phyloP scores from a whole-genome alignment of 2,888 invertebrate genomes.

The Chrysolina oricalcia region DNA sequence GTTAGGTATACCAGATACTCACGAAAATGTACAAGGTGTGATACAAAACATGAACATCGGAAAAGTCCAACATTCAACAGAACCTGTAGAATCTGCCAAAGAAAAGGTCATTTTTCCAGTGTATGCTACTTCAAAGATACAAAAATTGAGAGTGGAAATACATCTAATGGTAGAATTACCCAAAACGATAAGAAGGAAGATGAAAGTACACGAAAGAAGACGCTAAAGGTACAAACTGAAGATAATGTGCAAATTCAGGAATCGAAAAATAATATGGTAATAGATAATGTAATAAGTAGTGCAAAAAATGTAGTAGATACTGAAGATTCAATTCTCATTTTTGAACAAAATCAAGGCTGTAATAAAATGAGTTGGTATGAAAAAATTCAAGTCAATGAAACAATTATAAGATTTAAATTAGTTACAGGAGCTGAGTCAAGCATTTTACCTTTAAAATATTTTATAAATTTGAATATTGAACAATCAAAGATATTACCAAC shows the following conservation, averaged over 20 bases:
- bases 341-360: too few relatives aligned
- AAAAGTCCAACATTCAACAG: conserved; percentile 22
- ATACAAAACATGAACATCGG: not conserved
- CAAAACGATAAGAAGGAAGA: conserved; percentile 3
- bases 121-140: conserved; percentile 17
- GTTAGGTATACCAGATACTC: not conserved
- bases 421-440: not conserved
- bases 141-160: not conserved
- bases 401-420: too few relatives aligned
- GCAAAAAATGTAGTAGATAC: not conserved
- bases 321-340: too few relatives aligned
- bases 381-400: too few relatives aligned
- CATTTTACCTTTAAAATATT: not conserved
- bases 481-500: not conserved
- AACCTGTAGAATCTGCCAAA: conserved; percentile 9
- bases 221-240: not conserved
- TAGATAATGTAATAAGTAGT: not conserved
- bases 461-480: not conserved
- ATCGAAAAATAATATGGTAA: not conserved
- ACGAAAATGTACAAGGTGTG: conserved; percentile 21
- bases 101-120: not conserved
- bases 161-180: not conserved
- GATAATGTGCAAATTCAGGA: conserved; percentile 2
- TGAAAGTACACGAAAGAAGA: not conserved
- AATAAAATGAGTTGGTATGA: too few relatives aligned